phyloP scores from a whole-genome alignment of 1,140 invertebrate genomes.

The Pemphigus obesinymphae region DNA sequence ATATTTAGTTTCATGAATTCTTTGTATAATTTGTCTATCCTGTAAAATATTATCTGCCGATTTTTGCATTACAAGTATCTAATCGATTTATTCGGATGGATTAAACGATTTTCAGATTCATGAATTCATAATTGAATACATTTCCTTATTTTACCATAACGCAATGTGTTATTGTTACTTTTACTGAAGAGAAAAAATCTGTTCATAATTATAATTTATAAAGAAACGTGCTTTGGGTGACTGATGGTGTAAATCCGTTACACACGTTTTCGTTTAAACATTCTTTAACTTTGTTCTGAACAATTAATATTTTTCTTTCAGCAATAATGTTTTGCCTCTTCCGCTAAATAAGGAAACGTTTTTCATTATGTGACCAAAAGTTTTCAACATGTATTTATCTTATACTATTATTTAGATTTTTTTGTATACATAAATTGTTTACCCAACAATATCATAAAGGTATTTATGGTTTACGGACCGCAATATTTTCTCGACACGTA shows the following conservation, averaged over 20 bases:
- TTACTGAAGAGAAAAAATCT: background rate
- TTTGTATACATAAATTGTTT: background rate
- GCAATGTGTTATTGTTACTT: background rate
- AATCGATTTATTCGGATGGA: background rate
- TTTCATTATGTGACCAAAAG: background rate
- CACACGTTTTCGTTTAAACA: conserved; percentile 3
- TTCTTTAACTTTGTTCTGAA: background rate
- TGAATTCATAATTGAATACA: background rate
- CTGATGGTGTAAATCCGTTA: background rate
- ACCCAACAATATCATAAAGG: background rate
- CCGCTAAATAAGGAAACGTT: conserved; percentile 9
- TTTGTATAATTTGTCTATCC: background rate
- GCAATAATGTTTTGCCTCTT: background rate
- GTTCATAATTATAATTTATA: background rate
- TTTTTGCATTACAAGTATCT: background rate
- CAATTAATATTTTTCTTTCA: conserved; percentile 7
- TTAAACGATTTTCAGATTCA: background rate
- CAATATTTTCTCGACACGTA: background rate
- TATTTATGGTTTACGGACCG: background rate
- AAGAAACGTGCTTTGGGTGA: background rate
- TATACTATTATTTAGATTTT: background rate
- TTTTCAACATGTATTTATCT: background rate
- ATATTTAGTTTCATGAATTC: too few relatives aligned
- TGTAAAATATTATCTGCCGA: background rate
- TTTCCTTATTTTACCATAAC: background rate